A percentile compares a stretch with the other conserved stretches of the same genome.
These are phyloP conservation scores for Mactromeris polynyma DNA, from an alignment of 2,888 invertebrate genomes.

Conservation along the genomic window DNA sequence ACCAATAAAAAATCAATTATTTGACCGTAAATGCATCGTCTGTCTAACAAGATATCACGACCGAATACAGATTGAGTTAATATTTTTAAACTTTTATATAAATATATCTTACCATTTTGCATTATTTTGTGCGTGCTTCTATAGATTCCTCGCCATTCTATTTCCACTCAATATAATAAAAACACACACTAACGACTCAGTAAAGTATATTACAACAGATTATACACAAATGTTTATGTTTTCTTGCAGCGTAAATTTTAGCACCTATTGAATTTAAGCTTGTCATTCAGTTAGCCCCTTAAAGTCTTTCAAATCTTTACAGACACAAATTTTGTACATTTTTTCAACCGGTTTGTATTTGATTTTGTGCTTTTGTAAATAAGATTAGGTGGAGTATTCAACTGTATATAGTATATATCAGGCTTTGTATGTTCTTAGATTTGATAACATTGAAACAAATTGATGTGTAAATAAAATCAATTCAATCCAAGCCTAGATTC, in stretches of 20 bases:
- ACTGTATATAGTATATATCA: not conserved
- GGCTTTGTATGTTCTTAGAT: not conserved
- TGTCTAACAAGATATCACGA: too few relatives aligned
- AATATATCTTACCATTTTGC: not conserved
- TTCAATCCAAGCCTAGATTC: not conserved
- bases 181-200: not conserved
- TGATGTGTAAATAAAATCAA: conserved; percentile 12
- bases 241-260: not conserved
- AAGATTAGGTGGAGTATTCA: not conserved
- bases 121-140: not conserved
- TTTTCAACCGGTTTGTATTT: not conserved
- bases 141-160: not conserved
- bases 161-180: not conserved
- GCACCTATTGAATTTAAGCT: not conserved
- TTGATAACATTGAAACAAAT: conserved; percentile 14
- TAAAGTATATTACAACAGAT: not conserved
- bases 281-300: not conserved
- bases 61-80: too few relatives aligned
- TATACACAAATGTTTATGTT: not conserved
- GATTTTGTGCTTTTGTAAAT: conserved; percentile 19
- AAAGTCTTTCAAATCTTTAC: not conserved
- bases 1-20: too few relatives aligned
- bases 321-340: conserved; percentile 11
- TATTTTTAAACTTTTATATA: not conserved
- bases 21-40: too few relatives aligned